Conservation (phyloP, 2,113 vertebrate genomes). For the Oncorhynchus nerka region DNA sequence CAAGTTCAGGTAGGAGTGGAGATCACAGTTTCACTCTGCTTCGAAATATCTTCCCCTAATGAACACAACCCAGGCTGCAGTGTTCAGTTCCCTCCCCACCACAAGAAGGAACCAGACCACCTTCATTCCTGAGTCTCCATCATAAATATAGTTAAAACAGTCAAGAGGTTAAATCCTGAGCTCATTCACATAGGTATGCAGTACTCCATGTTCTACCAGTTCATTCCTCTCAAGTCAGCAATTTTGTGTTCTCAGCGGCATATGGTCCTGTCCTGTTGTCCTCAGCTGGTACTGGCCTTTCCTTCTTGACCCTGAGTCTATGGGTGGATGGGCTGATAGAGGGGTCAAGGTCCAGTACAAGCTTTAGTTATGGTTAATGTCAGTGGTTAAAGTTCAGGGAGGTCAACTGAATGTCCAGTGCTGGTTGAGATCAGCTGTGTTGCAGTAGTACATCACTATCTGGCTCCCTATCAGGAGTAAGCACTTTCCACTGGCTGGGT, state of each 20-base stretch:
- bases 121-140: constrained; percentile 23
- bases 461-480: constrained; percentile 69
- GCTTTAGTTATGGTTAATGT: background rate
- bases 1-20: too few species aligned
- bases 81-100: background rate
- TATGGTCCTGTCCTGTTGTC: background rate
- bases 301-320: background rate
- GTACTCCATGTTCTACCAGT: constrained; percentile 21
- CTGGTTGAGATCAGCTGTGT: constrained; percentile 74
- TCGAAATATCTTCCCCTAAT: too few species aligned
- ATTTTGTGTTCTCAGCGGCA: background rate
- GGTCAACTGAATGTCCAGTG: constrained; percentile 84
- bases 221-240: constrained; percentile 21
- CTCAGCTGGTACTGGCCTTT: background rate
- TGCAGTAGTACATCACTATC: constrained; percentile 76
- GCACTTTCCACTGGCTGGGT: constrained; percentile 77
- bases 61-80: background rate
- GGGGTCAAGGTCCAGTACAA: constrained; percentile 2
- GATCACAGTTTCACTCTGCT: too few species aligned
- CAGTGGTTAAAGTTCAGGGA: background rate
- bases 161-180: constrained; percentile 3
- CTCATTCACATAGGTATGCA: constrained; percentile 12
- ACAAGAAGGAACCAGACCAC: constrained; percentile 1
- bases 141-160: constrained; percentile 54
- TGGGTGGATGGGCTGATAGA: background rate